Evolutionary conservation across 2,888 invertebrate genomes (phyloP), one percentile per base, ranked within the genome.

Genomic region (Willowsia nigromaculata): DNA sequence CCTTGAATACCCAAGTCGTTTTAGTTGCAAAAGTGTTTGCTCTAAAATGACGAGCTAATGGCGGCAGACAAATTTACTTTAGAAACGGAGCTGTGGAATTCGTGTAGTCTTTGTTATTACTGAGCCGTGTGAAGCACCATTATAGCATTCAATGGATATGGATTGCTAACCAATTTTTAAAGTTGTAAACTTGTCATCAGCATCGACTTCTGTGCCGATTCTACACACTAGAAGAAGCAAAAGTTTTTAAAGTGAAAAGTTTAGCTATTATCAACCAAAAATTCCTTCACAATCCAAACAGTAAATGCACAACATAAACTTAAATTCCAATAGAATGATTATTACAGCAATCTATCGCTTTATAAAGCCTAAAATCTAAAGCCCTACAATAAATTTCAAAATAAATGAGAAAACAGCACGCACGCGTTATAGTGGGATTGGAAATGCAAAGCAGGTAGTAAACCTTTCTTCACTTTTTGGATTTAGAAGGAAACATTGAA

Each of bases 131-230:
- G 15, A 33, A 11, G 62, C 30, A 13, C 27, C 13, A 13, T 4
- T 62, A 62, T 18, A 27, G 15, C 4, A 15, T 27, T 62, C 27
- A 62, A 62, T n/a, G n/a, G n/a, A n/a, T n/a, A 13, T 62, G 13
- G 62, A 62, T 62, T 62, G 30, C 30, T 62, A 30, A 62, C 62
- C 62, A 62, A 15, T 62, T 62, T 62, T 25, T 0, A 62, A 62
- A 62, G 62, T 62, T 62, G 62, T 62, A 62, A 62, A 62, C 62
- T 62, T 62, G 62, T 62, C 62, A 62, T 62, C 30, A 4, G 62
- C 30, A 30, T 9, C n/a, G 18, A 53, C 53, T 53, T 18, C 53
- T 43, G 11, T 53, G 53, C 53, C 18, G 53, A 53, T 5, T 53
- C 30, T 22, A 62, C 62, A 62, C 11, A n/a, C n/a, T 59, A 59